These are phyloP conservation scores for Fistularia tabacaria DNA, from an alignment of 2,797 vertebrate species.

Conservation along the genomic window DNA sequence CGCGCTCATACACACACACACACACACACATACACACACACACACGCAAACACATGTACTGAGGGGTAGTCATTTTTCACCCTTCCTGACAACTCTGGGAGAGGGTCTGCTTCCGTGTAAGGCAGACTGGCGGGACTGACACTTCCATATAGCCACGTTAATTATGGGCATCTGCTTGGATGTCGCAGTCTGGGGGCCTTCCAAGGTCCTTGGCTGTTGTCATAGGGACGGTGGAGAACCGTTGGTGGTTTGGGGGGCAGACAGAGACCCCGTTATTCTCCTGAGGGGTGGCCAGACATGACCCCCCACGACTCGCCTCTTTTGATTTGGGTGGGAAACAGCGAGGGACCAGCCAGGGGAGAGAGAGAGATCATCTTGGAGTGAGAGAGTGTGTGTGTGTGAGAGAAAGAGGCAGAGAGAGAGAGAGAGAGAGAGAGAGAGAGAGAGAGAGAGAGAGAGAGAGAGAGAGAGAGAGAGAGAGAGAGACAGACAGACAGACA, in stretches of 20 bases:
- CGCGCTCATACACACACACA: conserved; percentile 31
- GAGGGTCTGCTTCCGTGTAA: conserved; percentile 59
- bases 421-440: background rate
- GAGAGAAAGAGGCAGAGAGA: background rate
- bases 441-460: too few species aligned
- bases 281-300: conserved; percentile 81
- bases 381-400: background rate
- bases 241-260: conserved; percentile 68
- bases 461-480: too few species aligned
- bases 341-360: conserved; percentile 55
- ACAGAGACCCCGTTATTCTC: conserved; percentile 80
- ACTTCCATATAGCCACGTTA: conserved; percentile 69
- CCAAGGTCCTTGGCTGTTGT: conserved; percentile 75
- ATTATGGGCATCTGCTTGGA: conserved; percentile 76
- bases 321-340: conserved; percentile 73
- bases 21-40: conserved; percentile 26
- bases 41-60: conserved; percentile 30
- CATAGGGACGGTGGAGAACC: conserved; percentile 73
- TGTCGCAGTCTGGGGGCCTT: conserved; percentile 65
- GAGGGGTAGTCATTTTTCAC: conserved; percentile 70
- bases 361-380: conserved; percentile 46
- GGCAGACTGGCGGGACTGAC: conserved; percentile 70
- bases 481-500: too few species aligned
- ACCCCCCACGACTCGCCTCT: conserved; percentile 71
- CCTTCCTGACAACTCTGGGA: conserved; percentile 69